Evolutionary conservation across 2,113 vertebrate species (phyloP).

Genomic region (Hydropotes inermis): DNA sequence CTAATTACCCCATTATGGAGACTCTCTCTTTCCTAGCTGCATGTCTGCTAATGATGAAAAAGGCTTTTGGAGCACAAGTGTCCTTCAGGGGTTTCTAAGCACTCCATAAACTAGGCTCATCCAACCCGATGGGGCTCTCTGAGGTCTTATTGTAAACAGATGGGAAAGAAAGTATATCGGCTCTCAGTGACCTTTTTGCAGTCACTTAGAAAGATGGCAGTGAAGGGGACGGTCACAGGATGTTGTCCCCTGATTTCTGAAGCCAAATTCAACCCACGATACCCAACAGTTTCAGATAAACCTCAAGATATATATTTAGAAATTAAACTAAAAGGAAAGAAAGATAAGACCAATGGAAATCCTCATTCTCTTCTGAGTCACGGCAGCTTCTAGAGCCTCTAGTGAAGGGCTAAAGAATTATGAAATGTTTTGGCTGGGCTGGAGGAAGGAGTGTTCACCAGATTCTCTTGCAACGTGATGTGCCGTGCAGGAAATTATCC

Average conservation of each 20-base stretch:
- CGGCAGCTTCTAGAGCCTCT: conserved; percentile 47
- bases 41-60: neutral
- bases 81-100: conserved; percentile 13
- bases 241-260: neutral
- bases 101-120: neutral
- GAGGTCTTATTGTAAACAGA: conserved; percentile 43
- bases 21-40: neutral
- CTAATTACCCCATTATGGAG: neutral
- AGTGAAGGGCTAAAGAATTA: conserved; percentile 51
- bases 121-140: neutral
- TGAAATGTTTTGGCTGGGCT: neutral
- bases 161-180: neutral
- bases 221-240: neutral
- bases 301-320: neutral
- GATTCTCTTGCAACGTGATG: conserved; percentile 67
- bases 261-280: neutral
- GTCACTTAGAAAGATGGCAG: neutral
- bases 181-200: neutral
- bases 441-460: conserved; percentile 76
- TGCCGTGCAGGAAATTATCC: conserved; percentile 81
- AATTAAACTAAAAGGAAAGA: neutral
- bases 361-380: conserved; percentile 47
- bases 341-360: conserved; percentile 28
- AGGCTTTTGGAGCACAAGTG: neutral
- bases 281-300: conserved; percentile 42